phyloP scores from a whole-genome alignment of 2,113 vertebrate genomes.

The Heloderma charlesbogerti region DNA sequence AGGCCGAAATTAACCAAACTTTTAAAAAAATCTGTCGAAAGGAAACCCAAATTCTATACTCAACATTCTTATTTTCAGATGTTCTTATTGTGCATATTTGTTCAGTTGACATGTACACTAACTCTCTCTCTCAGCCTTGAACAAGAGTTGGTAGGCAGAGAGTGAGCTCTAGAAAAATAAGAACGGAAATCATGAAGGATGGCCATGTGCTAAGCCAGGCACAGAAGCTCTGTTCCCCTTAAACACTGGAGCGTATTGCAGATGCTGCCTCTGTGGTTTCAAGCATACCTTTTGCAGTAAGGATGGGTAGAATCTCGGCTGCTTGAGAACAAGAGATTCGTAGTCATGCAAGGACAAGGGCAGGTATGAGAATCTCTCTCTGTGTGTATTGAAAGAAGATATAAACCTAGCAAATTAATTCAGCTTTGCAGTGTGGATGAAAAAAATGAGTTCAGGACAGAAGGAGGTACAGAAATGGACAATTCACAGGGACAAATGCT shows the following conservation, averaged over 20 bases:
- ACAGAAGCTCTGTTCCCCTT: background rate
- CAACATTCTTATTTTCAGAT: background rate
- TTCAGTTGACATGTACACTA: background rate
- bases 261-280: background rate
- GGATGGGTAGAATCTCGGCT: background rate
- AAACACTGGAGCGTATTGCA: background rate
- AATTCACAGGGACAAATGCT: background rate
- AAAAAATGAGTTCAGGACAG: background rate
- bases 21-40: background rate
- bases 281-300: background rate
- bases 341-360: background rate
- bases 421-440: background rate
- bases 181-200: background rate
- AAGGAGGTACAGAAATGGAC: background rate
- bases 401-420: background rate
- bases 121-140: background rate
- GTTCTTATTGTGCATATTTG: background rate
- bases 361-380: background rate
- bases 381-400: background rate
- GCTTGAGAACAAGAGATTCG: background rate
- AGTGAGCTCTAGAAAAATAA: background rate
- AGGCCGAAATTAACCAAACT: background rate
- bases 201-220: background rate
- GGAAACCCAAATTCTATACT: background rate
- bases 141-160: background rate